Base-by-base conservation (phyloP, 2,113 vertebrate species). In the Leiothrix lutea region DNA sequence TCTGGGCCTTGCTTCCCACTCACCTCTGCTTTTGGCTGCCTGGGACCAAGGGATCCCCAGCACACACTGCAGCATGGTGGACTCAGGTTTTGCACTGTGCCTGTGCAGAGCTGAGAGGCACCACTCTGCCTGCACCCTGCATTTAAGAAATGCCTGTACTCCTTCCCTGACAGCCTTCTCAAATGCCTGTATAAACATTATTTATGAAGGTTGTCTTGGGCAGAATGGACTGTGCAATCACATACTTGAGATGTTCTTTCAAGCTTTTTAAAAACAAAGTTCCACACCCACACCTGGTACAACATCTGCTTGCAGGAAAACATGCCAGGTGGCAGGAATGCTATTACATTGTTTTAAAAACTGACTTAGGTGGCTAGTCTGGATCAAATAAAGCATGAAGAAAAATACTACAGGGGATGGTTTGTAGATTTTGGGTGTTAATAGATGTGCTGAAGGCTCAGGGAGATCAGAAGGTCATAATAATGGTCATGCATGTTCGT, bases 111-210 rank as follows among this genome's bases (percentile, higher is more conserved):
- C 47, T 12, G 5, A 33, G 62, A 47, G 54, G 22, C 50, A 40
- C 28, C 1, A 0, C 3, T 5, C 48, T 4, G 4, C 44, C 38
- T 1, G 0, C 23, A 13, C 0, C 0, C 40, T 67, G 57, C 23
- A 9, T 40, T 53, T 45, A 42, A 56, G 61, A 78, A 71, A 36
- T 29, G 44, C 40, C 44, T 47, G 9, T 3, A 0, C 26, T 82
- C 2, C 1, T 18, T 45, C 54, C 23, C 44, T 38, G 50, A 48
- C 26, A 77, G 71, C 53, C 78, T 65, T 57, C 38, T 28, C 42
- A 54, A 4, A 12, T 11, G 31, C 62, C 62, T 57, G 25, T 7
- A 33, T 57, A 50, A 78, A 78, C 0, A 3, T 70, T 77, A 85
- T 53, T 88, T 88, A 73, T 14, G 50, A 61, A 56, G 23, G 42